A percentile compares a stretch with the other conserved stretches of the same genome.
Conservation (phyloP, 2,888 invertebrate genomes). For the Mesorhabditis belari region DNA sequence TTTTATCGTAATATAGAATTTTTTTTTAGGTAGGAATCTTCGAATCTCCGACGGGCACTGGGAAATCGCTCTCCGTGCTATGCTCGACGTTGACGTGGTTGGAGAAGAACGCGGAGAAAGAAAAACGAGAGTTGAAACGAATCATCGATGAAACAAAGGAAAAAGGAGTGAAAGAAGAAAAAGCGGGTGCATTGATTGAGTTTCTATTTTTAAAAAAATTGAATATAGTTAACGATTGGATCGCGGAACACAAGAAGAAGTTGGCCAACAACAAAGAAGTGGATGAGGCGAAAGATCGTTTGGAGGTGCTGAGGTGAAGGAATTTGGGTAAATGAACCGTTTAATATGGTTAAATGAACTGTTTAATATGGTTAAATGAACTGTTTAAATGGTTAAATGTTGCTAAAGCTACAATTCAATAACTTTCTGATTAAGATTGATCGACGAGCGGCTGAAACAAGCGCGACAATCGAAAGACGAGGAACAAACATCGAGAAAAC, state of each 20-base stretch:
- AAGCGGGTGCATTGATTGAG: not conserved
- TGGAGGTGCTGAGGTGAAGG: slow-evolving; percentile 9
- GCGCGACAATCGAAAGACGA: not conserved
- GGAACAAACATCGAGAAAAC: slow-evolving; percentile 60
- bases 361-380: not conserved
- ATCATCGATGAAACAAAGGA: not conserved
- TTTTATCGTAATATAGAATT: not conserved
- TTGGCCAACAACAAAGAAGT: slow-evolving; percentile 7
- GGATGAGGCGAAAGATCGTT: slow-evolving; percentile 11
- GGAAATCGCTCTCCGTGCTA: slow-evolving; percentile 86
- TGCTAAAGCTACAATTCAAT: not conserved
- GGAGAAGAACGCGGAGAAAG: too few relatives aligned
- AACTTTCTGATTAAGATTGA: not conserved
- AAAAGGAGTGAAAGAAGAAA: not conserved
- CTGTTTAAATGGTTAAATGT: not conserved
- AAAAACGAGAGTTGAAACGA: not conserved
- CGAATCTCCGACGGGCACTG: slow-evolving; percentile 55
- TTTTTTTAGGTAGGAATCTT: slow-evolving; percentile 37
- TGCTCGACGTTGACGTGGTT: slow-evolving; percentile 87
- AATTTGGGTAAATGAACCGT: too few relatives aligned
- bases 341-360: too few relatives aligned
- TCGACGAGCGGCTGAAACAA: not conserved
- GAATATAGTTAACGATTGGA: slow-evolving; percentile 33
- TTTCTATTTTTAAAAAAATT: not conserved
- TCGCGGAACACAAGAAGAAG: slow-evolving; percentile 12